Base-by-base conservation (phyloP, 2,113 vertebrate genomes). In the Cisticola juncidis region DNA sequence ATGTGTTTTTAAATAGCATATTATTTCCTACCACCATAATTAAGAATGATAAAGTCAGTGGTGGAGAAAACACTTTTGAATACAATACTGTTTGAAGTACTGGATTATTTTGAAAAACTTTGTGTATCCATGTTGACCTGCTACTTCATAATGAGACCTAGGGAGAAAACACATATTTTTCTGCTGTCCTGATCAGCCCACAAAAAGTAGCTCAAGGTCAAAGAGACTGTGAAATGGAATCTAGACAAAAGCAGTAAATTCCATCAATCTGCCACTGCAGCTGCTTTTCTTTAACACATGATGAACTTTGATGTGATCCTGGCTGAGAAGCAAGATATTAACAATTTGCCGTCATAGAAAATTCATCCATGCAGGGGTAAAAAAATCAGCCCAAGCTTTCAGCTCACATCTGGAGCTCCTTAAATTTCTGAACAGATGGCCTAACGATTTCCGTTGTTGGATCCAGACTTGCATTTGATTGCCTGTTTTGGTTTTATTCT, bases 401-500 rank as follows among this genome's bases (percentile, higher is more conserved):
- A 87, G 86, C 29, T 82, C 73, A 95, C 87, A 89, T 89, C 91
- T 96, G 90, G 88, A 95, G 42, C 42, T 83, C 71, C 85, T 94
- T 79, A 94, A n/a, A 86, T 90, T 93, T 95, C 85, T 92, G 47
- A 92, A 48, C 64, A 94, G 82, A 82, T 84, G 78, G 79, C 44
- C 44, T 93, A 85, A 94, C 7, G 9, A 88, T 88, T 94, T 93
- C 88, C 64, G 31, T 80, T 82, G 85, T 10, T 88, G 64, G 60
- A 78, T 60, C 53, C 7, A n/a, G 66, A 56, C 72, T 73, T 51
- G 31, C 29, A 78, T 78, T 89, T 90, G 47, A 74, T 78, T 78
- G 58, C 35, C 81, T 65, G 25, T 35, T 87, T 78, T n/a, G 42
- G 22, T 83, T 94, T 91, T 81, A 13, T 81, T 86, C 76, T 81